These are phyloP conservation scores for Drosophila eugracilis DNA, from an alignment of 1,140 invertebrate genomes.

Conservation along the genomic window DNA sequence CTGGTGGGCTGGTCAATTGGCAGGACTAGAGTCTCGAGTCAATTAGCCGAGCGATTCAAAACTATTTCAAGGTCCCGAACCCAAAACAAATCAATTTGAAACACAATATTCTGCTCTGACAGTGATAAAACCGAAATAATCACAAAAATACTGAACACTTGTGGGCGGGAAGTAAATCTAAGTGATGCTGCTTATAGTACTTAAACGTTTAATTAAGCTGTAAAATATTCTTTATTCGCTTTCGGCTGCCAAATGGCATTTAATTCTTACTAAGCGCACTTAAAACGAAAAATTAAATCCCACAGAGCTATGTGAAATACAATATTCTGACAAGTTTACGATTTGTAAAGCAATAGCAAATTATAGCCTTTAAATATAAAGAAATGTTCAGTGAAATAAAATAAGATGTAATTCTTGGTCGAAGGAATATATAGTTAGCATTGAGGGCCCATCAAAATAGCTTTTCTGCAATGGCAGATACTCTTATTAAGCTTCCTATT, in stretches of 20 bases:
- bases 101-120: slow-evolving; percentile 3
- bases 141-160: background rate
- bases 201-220: slow-evolving; percentile 14
- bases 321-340: background rate
- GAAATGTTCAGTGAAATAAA: no score
- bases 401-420: no score
- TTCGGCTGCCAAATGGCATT: slow-evolving; percentile 2
- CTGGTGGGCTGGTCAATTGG: slow-evolving; percentile 34
- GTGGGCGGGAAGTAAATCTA: slow-evolving; percentile 1
- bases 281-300: background rate
- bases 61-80: slow-evolving; percentile 14
- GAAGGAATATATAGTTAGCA: no score
- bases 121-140: background rate
- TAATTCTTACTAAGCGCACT: background rate
- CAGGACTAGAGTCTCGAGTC: slow-evolving; percentile 26
- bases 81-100: slow-evolving; percentile 19
- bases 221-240: background rate
- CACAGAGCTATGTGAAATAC: background rate
- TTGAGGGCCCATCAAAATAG: no score
- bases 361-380: background rate
- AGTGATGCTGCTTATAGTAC: slow-evolving; percentile 1
- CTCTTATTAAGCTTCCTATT: no score
- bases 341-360: background rate
- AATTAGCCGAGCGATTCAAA: slow-evolving; percentile 17
- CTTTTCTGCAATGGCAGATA: no score